These are phyloP conservation scores for Budorcas taxicolor DNA, from an alignment of 2,113 vertebrate genomes.

Conservation along the genomic window DNA sequence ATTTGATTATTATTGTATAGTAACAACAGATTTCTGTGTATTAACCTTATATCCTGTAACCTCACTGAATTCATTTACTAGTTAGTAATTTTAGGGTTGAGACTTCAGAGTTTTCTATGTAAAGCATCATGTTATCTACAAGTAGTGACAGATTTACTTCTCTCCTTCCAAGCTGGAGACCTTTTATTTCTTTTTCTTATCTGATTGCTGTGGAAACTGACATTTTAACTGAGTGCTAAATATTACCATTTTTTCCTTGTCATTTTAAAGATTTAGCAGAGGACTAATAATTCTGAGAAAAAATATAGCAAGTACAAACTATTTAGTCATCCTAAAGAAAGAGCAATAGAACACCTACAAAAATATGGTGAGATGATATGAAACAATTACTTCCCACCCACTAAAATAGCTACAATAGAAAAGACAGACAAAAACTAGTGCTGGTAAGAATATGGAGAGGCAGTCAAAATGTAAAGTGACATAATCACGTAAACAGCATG, in stretches of 20 bases:
- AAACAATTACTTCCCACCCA: background rate
- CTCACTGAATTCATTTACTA: background rate
- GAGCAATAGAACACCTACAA: background rate
- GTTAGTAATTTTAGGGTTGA: background rate
- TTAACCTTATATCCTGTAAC: background rate
- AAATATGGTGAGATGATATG: background rate
- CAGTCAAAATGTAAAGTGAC: background rate
- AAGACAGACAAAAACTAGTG: background rate
- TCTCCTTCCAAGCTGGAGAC: background rate
- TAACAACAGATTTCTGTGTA: background rate
- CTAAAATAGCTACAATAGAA: background rate
- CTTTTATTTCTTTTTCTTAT: background rate
- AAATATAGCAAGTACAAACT: background rate
- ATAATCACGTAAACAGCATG: background rate
- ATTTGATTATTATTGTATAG: background rate
- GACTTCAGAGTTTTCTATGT: background rate
- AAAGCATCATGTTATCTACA: background rate
- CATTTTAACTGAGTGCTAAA: background rate
- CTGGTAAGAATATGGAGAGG: background rate
- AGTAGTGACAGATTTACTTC: background rate
- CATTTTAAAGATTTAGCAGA: constrained; percentile 6
- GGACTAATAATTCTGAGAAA: background rate
- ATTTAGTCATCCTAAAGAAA: background rate
- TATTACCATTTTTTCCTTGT: background rate
- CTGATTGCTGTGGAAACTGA: background rate